These are phyloP conservation scores for Sebastes cheni DNA, from an alignment of 2,797 vertebrate genomes.

Conservation along the genomic window DNA sequence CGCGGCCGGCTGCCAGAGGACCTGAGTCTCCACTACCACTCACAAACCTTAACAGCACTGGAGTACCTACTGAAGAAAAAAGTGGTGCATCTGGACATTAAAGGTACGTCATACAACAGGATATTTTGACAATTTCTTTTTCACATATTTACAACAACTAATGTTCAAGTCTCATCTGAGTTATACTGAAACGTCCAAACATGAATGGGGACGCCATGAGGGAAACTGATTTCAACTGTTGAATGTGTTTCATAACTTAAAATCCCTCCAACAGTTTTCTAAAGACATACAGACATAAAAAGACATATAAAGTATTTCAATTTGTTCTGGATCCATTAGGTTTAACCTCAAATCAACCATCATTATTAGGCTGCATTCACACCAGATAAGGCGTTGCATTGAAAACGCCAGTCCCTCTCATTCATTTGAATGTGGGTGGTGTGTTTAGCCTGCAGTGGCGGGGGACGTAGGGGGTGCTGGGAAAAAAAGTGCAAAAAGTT, in stretches of 20 bases:
- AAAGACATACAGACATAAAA: not conserved
- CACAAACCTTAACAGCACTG: conserved; percentile 87
- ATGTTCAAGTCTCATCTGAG: not conserved
- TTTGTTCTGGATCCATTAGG: not conserved
- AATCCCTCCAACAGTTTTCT: not conserved
- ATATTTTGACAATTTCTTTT: not conserved
- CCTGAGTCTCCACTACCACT: conserved; percentile 90
- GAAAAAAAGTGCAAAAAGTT: not conserved
- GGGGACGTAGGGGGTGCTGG: not conserved
- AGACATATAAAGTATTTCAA: not conserved
- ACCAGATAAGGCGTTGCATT: not conserved
- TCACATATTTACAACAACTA: not conserved
- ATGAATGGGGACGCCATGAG: not conserved
- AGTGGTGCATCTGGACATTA: conserved; percentile 93
- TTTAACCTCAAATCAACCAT: not conserved
- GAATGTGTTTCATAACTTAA: not conserved
- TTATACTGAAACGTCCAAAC: not conserved
- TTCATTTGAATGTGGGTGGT: not conserved
- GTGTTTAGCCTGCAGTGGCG: not conserved
- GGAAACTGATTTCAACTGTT: not conserved
- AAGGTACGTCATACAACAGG: conserved; percentile 83
- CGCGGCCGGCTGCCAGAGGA: conserved; percentile 91
- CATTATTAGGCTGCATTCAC: not conserved
- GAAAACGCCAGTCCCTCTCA: not conserved
- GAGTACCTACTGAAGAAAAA: conserved; percentile 88